A percentile compares a stretch with the other conserved stretches of the same genome.
Conservation (phyloP, 2,888 invertebrate species). For the Caenorhabditis sp. region DNA sequence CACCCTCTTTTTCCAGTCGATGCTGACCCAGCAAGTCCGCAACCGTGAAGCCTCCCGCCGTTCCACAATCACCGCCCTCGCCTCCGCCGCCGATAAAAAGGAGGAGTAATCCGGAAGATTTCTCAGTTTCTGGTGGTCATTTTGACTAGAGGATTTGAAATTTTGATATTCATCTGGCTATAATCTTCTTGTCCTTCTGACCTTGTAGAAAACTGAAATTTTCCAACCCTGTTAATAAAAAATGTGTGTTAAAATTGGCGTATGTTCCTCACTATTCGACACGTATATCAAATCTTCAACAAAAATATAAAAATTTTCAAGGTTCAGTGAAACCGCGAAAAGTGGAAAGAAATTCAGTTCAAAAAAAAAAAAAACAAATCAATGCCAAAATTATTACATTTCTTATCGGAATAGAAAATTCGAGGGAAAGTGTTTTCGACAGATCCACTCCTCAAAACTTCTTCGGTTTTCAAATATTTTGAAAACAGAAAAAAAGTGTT, state of each 20-base stretch:
- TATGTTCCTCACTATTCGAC: no score
- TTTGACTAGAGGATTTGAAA: slow-evolving; percentile 17
- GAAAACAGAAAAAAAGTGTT: slow-evolving; percentile 2
- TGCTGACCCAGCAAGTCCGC: slow-evolving; percentile 37
- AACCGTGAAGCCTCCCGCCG: slow-evolving; percentile 42
- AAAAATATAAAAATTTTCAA: no score
- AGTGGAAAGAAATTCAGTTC: no score
- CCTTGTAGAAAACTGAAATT: no score
- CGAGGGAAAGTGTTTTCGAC: no score
- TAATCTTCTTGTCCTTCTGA: slow-evolving; percentile 18
- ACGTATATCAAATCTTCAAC: no score
- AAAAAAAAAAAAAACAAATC: slow-evolving; percentile 1
- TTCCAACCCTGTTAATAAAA: not conserved
- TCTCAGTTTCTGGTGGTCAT: slow-evolving; percentile 7
- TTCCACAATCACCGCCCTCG: slow-evolving; percentile 26
- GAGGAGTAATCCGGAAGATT: slow-evolving; percentile 25
- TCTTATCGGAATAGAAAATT: not conserved
- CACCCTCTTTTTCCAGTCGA: no score
- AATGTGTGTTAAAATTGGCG: no score
- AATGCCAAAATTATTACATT: not conserved
- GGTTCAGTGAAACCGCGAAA: no score
- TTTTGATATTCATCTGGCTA: not conserved
- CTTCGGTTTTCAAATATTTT: slow-evolving; percentile 5
- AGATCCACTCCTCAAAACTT: no score
- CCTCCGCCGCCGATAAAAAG: slow-evolving; percentile 38